These are phyloP conservation scores for Mola mola DNA, from an alignment of 2,113 vertebrate species.

Conservation along the genomic window DNA sequence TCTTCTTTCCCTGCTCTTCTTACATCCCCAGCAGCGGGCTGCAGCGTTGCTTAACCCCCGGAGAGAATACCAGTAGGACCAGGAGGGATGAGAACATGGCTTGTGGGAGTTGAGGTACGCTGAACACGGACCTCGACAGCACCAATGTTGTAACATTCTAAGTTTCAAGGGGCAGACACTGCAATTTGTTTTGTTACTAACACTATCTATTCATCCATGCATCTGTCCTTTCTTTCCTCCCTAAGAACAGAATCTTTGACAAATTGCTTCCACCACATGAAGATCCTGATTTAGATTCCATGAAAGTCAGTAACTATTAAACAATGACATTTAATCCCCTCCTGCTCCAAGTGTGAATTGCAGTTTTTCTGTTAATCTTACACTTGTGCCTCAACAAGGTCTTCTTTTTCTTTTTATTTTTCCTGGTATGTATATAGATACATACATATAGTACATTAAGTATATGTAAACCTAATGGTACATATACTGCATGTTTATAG, in stretches of 20 bases:
- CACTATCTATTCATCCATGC: constrained; percentile 13
- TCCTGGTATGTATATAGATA: too few relatives aligned
- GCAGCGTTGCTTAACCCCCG: constrained; percentile 41
- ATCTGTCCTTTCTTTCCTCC: constrained; percentile 4
- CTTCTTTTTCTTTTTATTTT: too few relatives aligned
- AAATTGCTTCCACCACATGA: too few relatives aligned
- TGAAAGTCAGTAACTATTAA: constrained; percentile 1
- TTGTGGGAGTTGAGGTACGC: constrained; percentile 40
- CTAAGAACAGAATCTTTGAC: constrained; percentile 2
- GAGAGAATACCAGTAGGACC: constrained; percentile 31
- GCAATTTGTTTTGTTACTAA: constrained; percentile 20
- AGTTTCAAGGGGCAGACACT: constrained; percentile 10
- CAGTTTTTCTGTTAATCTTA: background rate
- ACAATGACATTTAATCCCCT: background rate
- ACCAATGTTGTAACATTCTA: constrained; percentile 22
- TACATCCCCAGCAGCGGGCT: constrained; percentile 36
- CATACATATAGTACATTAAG: too few relatives aligned
- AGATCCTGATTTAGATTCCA: background rate
- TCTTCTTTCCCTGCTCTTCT: constrained; percentile 39
- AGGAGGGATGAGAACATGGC: constrained; percentile 13
- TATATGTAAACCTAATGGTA: too few relatives aligned
- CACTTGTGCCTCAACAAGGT: background rate
- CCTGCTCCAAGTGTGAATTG: too few relatives aligned
- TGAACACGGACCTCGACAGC: constrained; percentile 21
- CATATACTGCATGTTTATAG: too few relatives aligned